These are phyloP conservation scores for Pipistrellus kuhlii DNA, from an alignment of 2,797 vertebrate species.

Conservation along the genomic window DNA sequence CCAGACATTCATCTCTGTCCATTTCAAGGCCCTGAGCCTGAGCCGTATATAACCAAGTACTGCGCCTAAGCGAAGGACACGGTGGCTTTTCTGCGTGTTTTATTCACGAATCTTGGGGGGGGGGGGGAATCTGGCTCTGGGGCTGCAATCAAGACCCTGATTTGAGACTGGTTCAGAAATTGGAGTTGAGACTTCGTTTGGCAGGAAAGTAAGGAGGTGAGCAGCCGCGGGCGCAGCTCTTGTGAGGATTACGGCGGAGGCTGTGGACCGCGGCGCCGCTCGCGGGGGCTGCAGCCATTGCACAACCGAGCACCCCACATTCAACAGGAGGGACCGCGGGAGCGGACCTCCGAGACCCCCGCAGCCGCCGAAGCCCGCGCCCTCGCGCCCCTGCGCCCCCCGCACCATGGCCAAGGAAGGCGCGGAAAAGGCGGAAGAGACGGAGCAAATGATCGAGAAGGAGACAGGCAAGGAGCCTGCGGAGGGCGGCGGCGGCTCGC, in stretches of 20 bases:
- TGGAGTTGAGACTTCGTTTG: neutral
- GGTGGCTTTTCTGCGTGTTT: neutral
- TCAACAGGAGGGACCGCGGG: constrained; percentile 81
- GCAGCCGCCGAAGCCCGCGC: constrained; percentile 53
- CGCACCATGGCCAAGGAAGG: constrained; percentile 94
- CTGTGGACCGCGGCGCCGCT: constrained; percentile 71
- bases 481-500: constrained; percentile 82
- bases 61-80: rapidly evolving
- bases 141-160: neutral
- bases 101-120: neutral
- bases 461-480: constrained; percentile 85
- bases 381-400: constrained; percentile 42
- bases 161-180: neutral
- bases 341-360: neutral
- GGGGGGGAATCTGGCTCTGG: neutral
- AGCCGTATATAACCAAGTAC: constrained; percentile 76
- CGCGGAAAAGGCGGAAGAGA: constrained; percentile 94
- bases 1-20: constrained; percentile 70
- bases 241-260: constrained; percentile 85
- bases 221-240: constrained; percentile 73
- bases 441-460: constrained; percentile 95
- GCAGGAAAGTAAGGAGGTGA: neutral
- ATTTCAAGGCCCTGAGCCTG: constrained; percentile 68
- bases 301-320: constrained; percentile 74
- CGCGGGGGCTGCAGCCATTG: constrained; percentile 76